phyloP scores from a whole-genome alignment of 1,140 invertebrate species.

The Drosophila tani region DNA sequence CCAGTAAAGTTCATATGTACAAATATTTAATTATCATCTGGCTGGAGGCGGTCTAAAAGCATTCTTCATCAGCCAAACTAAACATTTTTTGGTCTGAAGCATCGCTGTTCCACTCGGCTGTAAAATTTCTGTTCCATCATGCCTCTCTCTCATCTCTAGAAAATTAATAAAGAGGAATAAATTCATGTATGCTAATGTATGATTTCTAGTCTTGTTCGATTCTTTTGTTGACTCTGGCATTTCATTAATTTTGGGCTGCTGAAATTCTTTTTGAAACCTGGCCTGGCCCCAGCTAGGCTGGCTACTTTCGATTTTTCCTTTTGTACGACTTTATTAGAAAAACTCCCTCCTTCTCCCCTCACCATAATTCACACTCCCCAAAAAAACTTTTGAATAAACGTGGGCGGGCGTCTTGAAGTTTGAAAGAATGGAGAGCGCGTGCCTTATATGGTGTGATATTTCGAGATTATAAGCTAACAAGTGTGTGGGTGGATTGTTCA shows the following conservation, averaged over 20 bases:
- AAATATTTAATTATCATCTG: conserved; percentile 74
- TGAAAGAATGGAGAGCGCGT: conserved; percentile 32
- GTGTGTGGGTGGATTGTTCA: conserved; percentile 38
- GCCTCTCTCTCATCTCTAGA: conserved; percentile 21
- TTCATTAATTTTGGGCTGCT: conserved; percentile 64
- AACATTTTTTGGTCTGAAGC: conserved; percentile 17
- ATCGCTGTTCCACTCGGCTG: conserved; percentile 13
- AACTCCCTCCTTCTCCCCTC: conserved; percentile 1
- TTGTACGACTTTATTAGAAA: conserved; percentile 51
- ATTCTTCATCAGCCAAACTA: conserved; percentile 46
- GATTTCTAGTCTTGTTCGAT: conserved; percentile 15
- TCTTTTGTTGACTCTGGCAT: conserved; percentile 44
- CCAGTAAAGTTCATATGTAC: conserved; percentile 76
- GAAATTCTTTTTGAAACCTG: conserved; percentile 50
- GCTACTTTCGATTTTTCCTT: conserved; percentile 73
- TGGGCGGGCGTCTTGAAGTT: conserved; percentile 24
- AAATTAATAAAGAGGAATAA: conserved; percentile 28
- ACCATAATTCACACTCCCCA: conserved; percentile 18
- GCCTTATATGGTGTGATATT: conserved; percentile 35
- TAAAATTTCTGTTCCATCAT: conserved; percentile 62
- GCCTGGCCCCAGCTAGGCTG: not conserved
- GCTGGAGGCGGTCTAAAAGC: conserved; percentile 38
- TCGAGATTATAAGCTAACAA: conserved; percentile 24
- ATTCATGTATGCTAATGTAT: conserved; percentile 70
- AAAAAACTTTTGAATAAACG: conserved; percentile 23